Evolutionary conservation across 2,797 vertebrate species (phyloP).

Genomic region (Sciaenops ocellatus): DNA sequence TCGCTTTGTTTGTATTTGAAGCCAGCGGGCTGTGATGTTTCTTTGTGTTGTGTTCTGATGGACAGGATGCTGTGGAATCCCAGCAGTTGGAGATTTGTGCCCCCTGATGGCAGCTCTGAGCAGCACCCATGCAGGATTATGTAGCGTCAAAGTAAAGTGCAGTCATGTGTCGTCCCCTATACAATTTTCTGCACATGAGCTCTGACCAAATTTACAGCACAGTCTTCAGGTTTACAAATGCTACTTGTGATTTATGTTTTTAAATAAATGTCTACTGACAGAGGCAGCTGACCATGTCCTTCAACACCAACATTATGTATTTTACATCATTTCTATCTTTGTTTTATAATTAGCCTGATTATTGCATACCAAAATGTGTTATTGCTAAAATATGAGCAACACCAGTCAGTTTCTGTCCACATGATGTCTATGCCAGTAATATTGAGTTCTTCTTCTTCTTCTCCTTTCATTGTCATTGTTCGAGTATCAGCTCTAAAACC

Average conservation of each 20-base stretch:
- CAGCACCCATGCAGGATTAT: slow-evolving; percentile 41
- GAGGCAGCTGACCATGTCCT: too few relatives aligned
- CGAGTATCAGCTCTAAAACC: background rate
- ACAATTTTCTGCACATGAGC: slow-evolving; percentile 14
- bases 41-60: background rate
- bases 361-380: too few relatives aligned
- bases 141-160: background rate
- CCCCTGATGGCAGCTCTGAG: slow-evolving; percentile 36
- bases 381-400: too few relatives aligned
- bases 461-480: background rate
- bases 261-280: too few relatives aligned
- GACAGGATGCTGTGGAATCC: too few relatives aligned
- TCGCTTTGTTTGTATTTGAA: background rate
- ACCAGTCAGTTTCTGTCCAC: too few relatives aligned
- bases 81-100: slow-evolving; percentile 54
- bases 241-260: too few relatives aligned
- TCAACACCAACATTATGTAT: too few relatives aligned
- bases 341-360: too few relatives aligned
- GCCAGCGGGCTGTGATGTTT: background rate
- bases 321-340: too few relatives aligned
- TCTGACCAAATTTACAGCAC: background rate
- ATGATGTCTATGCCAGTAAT: too few relatives aligned
- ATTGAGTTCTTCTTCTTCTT: too few relatives aligned
- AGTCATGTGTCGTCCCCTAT: background rate
- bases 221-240: background rate